Evolutionary conservation across 2,888 invertebrate species (phyloP).

Genomic region (Conchocele bisecta): DNA sequence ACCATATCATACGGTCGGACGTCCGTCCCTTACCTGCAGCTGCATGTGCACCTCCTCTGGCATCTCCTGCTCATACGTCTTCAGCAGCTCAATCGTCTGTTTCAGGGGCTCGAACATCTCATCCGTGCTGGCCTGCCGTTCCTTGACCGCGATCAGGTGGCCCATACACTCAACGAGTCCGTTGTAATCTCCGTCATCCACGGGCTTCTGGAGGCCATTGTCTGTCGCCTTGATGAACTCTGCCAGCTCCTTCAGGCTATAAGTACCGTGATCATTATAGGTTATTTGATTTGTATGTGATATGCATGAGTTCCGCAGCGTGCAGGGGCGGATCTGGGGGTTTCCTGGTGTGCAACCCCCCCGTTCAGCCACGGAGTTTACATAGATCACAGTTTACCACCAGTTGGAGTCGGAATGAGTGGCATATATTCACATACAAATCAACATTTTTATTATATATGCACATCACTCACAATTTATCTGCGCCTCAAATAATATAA

Average conservation of each 20-base stretch:
- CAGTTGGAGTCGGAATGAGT: too few species aligned
- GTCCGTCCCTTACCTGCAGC: conserved; percentile 87
- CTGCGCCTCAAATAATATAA: too few species aligned
- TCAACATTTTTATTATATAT: too few species aligned
- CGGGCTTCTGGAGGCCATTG: conserved; percentile 91
- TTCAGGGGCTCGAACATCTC: conserved; percentile 97
- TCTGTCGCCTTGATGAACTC: conserved; percentile 95
- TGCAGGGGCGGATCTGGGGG: background rate
- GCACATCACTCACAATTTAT: too few species aligned
- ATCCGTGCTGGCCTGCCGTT: conserved; percentile 93
- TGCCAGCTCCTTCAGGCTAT: conserved; percentile 91
- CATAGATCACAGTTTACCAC: background rate
- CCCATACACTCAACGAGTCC: conserved; percentile 97
- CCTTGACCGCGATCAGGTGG: conserved; percentile 95
- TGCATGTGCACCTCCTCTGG: conserved; percentile 97
- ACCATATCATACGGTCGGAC: background rate
- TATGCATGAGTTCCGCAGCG: too few species aligned
- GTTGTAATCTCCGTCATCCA: conserved; percentile 94
- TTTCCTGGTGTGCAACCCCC: too few species aligned
- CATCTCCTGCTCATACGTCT: conserved; percentile 97
- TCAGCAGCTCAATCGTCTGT: conserved; percentile 95
- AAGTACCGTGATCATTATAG: too few species aligned
- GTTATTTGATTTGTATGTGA: too few species aligned
- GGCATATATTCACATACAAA: too few species aligned
- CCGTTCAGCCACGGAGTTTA: too few species aligned